Evolutionary conservation across 1,140 invertebrate genomes (phyloP).

Genomic region (Drosophila pandora): DNA sequence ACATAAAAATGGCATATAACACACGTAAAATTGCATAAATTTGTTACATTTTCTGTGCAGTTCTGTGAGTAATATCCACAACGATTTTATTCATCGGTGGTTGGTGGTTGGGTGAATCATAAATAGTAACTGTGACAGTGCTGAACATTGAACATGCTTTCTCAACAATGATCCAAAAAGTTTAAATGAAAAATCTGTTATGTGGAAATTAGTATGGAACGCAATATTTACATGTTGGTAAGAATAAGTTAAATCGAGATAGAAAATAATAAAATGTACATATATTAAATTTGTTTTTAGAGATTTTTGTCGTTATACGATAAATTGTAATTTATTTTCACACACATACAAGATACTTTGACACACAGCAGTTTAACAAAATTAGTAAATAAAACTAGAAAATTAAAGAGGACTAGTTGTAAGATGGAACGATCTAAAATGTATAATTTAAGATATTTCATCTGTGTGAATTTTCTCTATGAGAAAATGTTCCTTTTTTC

Average conservation of each 20-base stretch:
- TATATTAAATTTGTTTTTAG: conserved; percentile 41
- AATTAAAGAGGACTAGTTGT: conserved; percentile 18
- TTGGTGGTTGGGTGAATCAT: conserved; percentile 19
- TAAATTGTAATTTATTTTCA: conserved; percentile 76
- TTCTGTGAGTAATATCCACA: conserved; percentile 30
- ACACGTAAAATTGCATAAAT: conserved; percentile 66
- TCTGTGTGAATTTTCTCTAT: conserved; percentile 14
- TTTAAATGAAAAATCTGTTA: conserved; percentile 24
- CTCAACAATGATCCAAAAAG: conserved; percentile 48
- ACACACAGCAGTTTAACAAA: conserved; percentile 70
- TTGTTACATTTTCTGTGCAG: conserved; percentile 58
- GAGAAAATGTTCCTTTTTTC: conserved; percentile 5
- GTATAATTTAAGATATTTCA: neutral
- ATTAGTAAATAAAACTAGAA: conserved; percentile 37
- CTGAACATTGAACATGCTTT: conserved; percentile 72
- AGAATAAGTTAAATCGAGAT: conserved; percentile 39
- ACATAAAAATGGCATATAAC: conserved; percentile 55
- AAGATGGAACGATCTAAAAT: conserved; percentile 1
- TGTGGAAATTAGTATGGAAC: conserved; percentile 38
- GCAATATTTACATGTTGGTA: conserved; percentile 69
- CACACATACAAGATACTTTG: conserved; percentile 84
- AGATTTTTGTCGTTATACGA: conserved; percentile 37
- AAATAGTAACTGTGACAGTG: conserved; percentile 42
- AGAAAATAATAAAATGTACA: conserved; percentile 47
- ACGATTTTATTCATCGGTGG: conserved; percentile 13